These are phyloP conservation scores for Drosophila quasianomalipes DNA, from an alignment of 2,888 invertebrate genomes.

Conservation along the genomic window DNA sequence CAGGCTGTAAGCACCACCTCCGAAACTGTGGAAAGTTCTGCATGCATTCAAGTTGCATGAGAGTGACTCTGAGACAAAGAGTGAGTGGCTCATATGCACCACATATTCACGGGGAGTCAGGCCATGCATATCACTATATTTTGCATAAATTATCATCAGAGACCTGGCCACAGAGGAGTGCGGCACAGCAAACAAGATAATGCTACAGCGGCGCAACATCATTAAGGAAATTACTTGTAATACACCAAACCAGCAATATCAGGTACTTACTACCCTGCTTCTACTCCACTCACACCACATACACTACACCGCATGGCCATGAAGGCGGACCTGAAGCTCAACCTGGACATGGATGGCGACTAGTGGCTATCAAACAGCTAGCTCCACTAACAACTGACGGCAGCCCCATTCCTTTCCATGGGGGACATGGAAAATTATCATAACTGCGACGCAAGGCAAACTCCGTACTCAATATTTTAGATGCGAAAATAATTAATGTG, in stretches of 20 bases:
- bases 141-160: constrained; percentile 76
- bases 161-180: constrained; percentile 33
- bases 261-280: constrained; percentile 56
- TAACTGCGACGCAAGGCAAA: constrained; percentile 51
- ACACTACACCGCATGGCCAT: not conserved
- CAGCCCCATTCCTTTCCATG: not conserved
- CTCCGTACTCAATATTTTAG: constrained; percentile 69
- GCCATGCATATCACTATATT: constrained; percentile 59
- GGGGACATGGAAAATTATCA: constrained; percentile 63
- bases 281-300: not conserved
- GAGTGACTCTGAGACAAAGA: constrained; percentile 13
- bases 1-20: constrained; percentile 36
- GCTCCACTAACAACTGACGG: constrained; percentile 5
- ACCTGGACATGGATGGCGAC: constrained; percentile 12
- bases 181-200: constrained; percentile 74
- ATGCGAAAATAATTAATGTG: constrained; percentile 79
- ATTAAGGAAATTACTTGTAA: constrained; percentile 81
- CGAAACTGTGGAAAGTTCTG: constrained; percentile 58
- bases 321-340: constrained; percentile 13
- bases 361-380: constrained; percentile 27
- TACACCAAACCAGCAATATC: constrained; percentile 61
- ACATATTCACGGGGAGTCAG: constrained; percentile 18
- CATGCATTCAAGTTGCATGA: constrained; percentile 41
- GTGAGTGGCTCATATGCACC: constrained; percentile 13
- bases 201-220: constrained; percentile 76